Conservation (phyloP, 1,140 invertebrate species). For the Aphelenchoides avenae region DNA sequence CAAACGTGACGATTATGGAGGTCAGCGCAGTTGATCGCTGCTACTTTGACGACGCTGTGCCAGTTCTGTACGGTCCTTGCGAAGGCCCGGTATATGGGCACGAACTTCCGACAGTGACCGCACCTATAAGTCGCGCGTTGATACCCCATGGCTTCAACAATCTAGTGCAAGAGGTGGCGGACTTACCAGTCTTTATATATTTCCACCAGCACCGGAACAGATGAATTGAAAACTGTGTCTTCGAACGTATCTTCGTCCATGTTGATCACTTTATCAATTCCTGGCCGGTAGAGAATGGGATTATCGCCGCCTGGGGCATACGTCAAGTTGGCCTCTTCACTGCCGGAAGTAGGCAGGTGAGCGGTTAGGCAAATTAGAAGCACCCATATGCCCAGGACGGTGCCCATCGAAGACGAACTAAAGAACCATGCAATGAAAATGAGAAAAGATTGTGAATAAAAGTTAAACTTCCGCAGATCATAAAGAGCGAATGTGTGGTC, state of each 20-base stretch:
- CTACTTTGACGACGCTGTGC: constrained; percentile 38
- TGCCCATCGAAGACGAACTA: no score
- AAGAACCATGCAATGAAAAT: no score
- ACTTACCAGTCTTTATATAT: constrained; percentile 49
- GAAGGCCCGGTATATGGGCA: constrained; percentile 43
- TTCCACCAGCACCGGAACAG: constrained; percentile 36
- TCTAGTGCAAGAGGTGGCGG: background rate
- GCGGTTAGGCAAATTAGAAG: no score
- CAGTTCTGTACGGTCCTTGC: constrained; percentile 36
- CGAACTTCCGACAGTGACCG: constrained; percentile 49
- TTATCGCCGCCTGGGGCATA: no score
- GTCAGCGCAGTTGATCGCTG: constrained; percentile 50
- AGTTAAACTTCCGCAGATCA: no score
- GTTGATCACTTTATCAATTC: constrained; percentile 45
- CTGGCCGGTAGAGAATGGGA: constrained; percentile 43
- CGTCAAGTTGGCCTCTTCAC: no score
- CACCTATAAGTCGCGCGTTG: constrained; percentile 19
- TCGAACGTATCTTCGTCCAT: constrained; percentile 43
- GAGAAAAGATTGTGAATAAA: no score
- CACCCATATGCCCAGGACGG: no score
- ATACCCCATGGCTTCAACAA: background rate
- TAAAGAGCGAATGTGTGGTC: no score
- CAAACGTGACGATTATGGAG: constrained; percentile 43
- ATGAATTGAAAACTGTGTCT: constrained; percentile 43
- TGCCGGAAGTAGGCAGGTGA: no score